phyloP scores from a whole-genome alignment of 2,888 invertebrate species.

The Coecobrya sp. region DNA sequence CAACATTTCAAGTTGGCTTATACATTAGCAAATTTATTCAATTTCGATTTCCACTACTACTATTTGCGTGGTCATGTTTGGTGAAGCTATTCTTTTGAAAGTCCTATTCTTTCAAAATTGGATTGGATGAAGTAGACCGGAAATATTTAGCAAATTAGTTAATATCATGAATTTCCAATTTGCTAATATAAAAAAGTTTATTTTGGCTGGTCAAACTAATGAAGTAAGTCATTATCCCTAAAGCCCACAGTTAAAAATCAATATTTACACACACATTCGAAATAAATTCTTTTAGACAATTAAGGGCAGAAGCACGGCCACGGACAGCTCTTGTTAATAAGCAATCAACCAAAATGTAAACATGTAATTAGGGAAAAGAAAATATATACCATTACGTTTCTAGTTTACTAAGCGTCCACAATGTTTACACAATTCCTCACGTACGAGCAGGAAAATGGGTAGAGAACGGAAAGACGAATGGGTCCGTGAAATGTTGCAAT shows the following conservation, averaged over 20 bases:
- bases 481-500: constrained; percentile 49
- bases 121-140: too few species aligned
- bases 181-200: neutral
- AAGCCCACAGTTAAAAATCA: constrained; percentile 9
- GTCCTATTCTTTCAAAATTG: neutral
- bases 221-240: neutral
- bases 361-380: constrained; percentile 48
- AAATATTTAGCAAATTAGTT: neutral
- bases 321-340: constrained; percentile 58
- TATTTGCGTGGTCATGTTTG: neutral
- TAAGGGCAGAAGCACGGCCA: constrained; percentile 41
- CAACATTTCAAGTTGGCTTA: too few species aligned
- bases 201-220: neutral
- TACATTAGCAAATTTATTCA: neutral
- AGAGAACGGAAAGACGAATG: constrained; percentile 38
- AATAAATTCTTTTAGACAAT: constrained; percentile 35
- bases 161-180: neutral
- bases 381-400: constrained; percentile 21
- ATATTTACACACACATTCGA: constrained; percentile 35
- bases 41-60: neutral
- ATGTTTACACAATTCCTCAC: constrained; percentile 40
- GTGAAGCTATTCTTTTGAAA: neutral
- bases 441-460: neutral
- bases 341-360: constrained; percentile 59
- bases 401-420: constrained; percentile 41